Base-by-base conservation (phyloP, 2,113 vertebrate species). In the Leptobrachium ailaonicum region DNA sequence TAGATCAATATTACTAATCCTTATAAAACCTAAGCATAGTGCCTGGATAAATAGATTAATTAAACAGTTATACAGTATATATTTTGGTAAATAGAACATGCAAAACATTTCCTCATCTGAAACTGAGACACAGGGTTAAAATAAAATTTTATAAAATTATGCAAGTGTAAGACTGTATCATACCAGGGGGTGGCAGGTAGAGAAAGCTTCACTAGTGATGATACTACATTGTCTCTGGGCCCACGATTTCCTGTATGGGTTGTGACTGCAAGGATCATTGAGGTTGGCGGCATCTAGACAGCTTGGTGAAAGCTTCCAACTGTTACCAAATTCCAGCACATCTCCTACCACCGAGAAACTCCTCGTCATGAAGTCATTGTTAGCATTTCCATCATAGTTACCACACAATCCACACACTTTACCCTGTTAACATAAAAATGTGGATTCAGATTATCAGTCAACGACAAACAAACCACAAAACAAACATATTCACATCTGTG, bases 181-280 rank as follows among this genome's bases (percentile, higher is more conserved):
- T 88, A 94, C 93, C 91, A 93, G 90, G 71, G 90, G 80, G n/a
- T 82, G 90, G 84, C 93, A 94, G 64, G 85, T 66, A 2, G 87
- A 45, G 2, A 94, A 94, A 47, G 86, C 10, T 0, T 85, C 14
- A 3, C 90, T 84, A 72, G 91, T 87, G 87, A 94, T 86, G 86
- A 94, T 82, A 80, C 92, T 93, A 76, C 93, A 94, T 75, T 92
- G 90, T 82, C 86, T 92, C 87, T 94, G 91, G 41, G 93, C 91
- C 93, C 93, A 94, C 54, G 91, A 85, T 75, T 85, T 92, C 64
- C 93, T 86, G 62, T 91, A 89, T 0, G 87, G 89, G 83, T 94
- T 94, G 70, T 87, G 73, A 0, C 79, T 76, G 76, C 93, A 95
- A 0, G 93, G 86, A 56, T 95, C 88, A 60, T 77, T 83, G 80